phyloP scores from a whole-genome alignment of 2,888 invertebrate genomes.

The Cheilosia urbana region DNA sequence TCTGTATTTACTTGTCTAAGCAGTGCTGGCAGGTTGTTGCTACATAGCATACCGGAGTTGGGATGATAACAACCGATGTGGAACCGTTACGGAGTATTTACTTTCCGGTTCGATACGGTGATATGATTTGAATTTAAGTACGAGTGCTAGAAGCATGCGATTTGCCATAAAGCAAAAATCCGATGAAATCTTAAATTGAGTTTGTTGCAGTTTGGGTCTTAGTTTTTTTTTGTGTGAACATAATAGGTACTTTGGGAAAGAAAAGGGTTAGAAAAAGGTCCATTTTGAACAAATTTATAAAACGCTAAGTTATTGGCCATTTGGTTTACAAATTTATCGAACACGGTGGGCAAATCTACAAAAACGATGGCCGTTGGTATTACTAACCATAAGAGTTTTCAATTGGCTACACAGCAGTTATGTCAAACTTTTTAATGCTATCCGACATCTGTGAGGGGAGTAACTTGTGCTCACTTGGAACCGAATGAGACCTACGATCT shows the following conservation, averaged over 20 bases:
- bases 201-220: background rate
- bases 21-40: constrained; percentile 36
- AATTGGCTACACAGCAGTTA: too few species aligned
- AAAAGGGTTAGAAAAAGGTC: background rate
- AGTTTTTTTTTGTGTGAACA: background rate
- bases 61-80: constrained; percentile 72
- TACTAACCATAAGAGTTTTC: too few species aligned
- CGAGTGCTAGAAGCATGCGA: constrained; percentile 52
- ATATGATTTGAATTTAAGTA: constrained; percentile 69
- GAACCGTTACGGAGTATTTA: constrained; percentile 76
- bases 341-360: too few species aligned
- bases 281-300: too few species aligned
- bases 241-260: background rate
- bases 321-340: too few species aligned
- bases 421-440: too few species aligned
- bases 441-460: too few species aligned
- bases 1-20: background rate
- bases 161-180: constrained; percentile 12
- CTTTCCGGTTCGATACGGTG: constrained; percentile 76
- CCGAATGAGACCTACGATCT: too few species aligned
- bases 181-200: background rate
- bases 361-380: too few species aligned
- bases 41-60: constrained; percentile 58
- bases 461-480: too few species aligned
- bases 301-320: too few species aligned